Percentiles rank a stretch among this genome's conserved stretches.
Conservation (phyloP, 2,113 vertebrate species). For the Triplophysa siluroides region DNA sequence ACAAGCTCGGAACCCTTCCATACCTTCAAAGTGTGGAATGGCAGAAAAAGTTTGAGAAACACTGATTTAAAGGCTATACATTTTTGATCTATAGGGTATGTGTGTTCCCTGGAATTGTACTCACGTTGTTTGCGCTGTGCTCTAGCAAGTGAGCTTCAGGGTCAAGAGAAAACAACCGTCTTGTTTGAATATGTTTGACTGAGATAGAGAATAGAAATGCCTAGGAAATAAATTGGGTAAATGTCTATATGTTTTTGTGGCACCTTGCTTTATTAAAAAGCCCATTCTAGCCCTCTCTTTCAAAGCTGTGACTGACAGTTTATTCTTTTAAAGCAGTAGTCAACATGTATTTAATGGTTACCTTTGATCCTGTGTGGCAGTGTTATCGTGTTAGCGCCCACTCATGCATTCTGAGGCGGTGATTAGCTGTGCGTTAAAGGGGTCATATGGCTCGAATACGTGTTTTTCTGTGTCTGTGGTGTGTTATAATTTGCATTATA, state of each 20-base stretch:
- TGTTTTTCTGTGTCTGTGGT: no score
- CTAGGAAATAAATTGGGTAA: neutral
- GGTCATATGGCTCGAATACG: no score
- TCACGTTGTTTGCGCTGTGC: no score
- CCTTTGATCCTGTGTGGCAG: slow-evolving; percentile 30
- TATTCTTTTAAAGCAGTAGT: slow-evolving; percentile 12
- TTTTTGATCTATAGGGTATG: no score
- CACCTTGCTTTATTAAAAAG: neutral
- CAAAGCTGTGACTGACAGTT: slow-evolving; percentile 28
- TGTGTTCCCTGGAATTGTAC: no score
- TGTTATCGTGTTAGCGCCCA: slow-evolving; percentile 15
- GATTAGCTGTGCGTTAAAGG: neutral
- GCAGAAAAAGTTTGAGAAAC: no score
- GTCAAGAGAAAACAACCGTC: slow-evolving; percentile 11
- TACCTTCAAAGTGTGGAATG: no score
- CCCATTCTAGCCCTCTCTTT: slow-evolving; percentile 8
- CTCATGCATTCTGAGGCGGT: slow-evolving; percentile 12
- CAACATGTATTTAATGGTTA: slow-evolving; percentile 18
- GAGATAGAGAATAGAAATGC: neutral
- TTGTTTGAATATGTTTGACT: neutral
- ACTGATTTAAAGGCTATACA: no score
- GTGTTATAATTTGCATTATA: no score
- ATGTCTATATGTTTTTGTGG: neutral
- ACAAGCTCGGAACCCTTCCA: no score
- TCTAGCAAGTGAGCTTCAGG: no score